Conservation (phyloP, 1,140 invertebrate species). For the Brachionus rubens region DNA sequence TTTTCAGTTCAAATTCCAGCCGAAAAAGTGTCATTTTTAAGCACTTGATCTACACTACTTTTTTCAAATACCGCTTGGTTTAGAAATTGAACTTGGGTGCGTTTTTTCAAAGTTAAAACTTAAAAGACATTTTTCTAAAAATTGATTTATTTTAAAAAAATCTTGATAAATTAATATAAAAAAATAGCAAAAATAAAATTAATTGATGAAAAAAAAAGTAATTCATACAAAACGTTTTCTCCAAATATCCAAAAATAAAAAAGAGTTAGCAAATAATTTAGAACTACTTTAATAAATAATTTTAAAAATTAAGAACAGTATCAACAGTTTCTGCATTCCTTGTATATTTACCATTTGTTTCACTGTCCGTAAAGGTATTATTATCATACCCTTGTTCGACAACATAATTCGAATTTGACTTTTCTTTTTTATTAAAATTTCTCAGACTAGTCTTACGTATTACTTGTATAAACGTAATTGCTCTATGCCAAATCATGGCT, state of each 20-base stretch:
- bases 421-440: neutral
- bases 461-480: slow-evolving; percentile 57
- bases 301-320: slow-evolving; percentile 19
- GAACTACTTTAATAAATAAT: neutral
- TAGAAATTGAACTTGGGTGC: too few species aligned
- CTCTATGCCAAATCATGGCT: slow-evolving; percentile 62
- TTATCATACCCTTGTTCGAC: neutral
- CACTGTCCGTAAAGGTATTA: slow-evolving; percentile 4
- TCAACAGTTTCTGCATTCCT: neutral
- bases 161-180: too few species aligned
- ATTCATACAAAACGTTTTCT: neutral
- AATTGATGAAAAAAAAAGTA: too few species aligned
- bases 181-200: too few species aligned
- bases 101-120: too few species aligned
- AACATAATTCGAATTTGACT: neutral
- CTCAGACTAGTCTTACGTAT: slow-evolving; percentile 49
- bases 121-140: too few species aligned
- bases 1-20: too few species aligned
- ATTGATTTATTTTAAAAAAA: too few species aligned
- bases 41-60: too few species aligned
- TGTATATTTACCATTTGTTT: slow-evolving; percentile 6
- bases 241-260: neutral
- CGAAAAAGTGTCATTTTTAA: too few species aligned
- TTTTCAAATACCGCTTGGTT: too few species aligned
- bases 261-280: neutral